Percentiles rank a stretch among this genome's conserved stretches.
Conservation (phyloP, 2,797 vertebrate species). For the Dicrostonyx torquatus region DNA sequence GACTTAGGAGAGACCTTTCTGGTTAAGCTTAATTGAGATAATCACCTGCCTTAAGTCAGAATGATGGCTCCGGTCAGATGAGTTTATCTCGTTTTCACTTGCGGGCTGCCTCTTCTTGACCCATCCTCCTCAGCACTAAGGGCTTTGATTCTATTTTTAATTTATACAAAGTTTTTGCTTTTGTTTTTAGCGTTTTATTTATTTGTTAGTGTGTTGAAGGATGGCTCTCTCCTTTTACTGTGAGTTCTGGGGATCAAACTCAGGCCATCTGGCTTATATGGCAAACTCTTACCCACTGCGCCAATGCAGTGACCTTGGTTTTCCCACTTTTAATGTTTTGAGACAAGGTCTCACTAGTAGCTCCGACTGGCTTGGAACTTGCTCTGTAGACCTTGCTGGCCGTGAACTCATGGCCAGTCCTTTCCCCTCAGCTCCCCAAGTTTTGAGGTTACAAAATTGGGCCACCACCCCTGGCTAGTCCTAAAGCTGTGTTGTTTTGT, state of each 20-base stretch:
- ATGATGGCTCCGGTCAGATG: background rate
- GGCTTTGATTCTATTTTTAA: background rate
- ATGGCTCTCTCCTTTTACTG: background rate
- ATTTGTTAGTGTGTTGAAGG: background rate
- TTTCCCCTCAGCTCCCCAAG: background rate
- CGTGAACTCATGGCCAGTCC: background rate
- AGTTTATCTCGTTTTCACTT: slow-evolving; percentile 4
- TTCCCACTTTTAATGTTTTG: background rate
- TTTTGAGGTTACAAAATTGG: background rate
- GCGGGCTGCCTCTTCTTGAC: background rate
- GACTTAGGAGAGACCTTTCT: background rate
- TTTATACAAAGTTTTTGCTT: background rate
- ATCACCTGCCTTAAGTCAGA: background rate
- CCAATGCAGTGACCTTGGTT: background rate
- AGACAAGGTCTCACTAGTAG: background rate
- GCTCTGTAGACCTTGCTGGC: background rate
- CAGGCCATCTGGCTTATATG: background rate
- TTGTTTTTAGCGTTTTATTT: background rate
- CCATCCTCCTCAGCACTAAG: background rate
- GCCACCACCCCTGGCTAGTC: background rate
- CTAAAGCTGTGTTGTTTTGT: background rate
- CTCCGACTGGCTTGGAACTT: background rate
- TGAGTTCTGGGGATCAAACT: background rate
- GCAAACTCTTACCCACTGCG: background rate
- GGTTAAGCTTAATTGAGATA: slow-evolving; percentile 15